phyloP scores from a whole-genome alignment of 2,888 invertebrate species.

The Trachelus stipa region DNA sequence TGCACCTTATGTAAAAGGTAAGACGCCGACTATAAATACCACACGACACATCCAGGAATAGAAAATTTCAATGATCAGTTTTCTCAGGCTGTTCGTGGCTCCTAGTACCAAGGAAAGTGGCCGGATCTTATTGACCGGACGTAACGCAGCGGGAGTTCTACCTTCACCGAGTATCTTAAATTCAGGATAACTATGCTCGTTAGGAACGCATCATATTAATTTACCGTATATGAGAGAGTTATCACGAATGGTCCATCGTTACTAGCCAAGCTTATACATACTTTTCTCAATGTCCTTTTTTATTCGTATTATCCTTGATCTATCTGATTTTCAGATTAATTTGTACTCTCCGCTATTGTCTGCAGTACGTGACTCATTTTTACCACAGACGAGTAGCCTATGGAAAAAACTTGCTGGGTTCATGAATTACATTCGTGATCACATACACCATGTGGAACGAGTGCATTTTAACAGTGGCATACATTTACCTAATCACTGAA shows the following conservation, averaged over 20 bases:
- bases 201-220: background rate
- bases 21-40: slow-evolving; percentile 55
- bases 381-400: background rate
- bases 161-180: background rate
- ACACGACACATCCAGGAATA: slow-evolving; percentile 52
- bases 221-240: background rate
- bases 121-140: background rate
- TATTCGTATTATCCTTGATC: background rate
- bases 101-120: background rate
- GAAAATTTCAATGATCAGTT: slow-evolving; percentile 46
- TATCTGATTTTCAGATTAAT: background rate
- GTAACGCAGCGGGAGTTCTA: background rate
- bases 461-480: slow-evolving; percentile 11
- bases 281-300: background rate
- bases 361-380: background rate
- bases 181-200: background rate
- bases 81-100: background rate
- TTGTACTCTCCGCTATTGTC: background rate
- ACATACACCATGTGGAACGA: background rate
- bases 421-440: background rate
- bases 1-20: background rate
- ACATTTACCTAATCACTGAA: background rate
- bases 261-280: background rate
- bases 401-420: background rate
- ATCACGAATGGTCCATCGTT: background rate